Evolutionary conservation across 2,888 invertebrate genomes (phyloP), one percentile per base, ranked within the genome.

Genomic region (Nymphalis polychloros): DNA sequence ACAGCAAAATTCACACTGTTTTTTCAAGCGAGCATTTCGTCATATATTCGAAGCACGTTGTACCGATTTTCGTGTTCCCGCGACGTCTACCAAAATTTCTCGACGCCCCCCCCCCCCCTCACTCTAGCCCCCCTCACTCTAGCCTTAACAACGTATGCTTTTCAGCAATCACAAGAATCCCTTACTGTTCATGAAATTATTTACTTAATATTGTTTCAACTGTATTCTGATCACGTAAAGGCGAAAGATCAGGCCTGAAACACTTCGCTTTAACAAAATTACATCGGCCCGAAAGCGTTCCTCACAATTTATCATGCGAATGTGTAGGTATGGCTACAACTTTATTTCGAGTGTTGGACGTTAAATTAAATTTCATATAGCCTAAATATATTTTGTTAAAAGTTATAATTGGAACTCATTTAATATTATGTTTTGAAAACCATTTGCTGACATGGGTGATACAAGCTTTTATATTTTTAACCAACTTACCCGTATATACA

Each of bases 21-120:
- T 68, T 71, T 65, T 53, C 53, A 52, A 47, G 67, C 63, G 66
- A 64, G 62, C 59, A 66, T 49, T 57, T 46, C 52, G 63, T 64
- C 63, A 27, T 59, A 48, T 67, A 86, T 85, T 85, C 87, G 16
- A 27, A 64, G 77, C 89, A 88, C 89, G 88, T 84, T 71, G 73
- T 71, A 75, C 74, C 86, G 84, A 87, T 88, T 87, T 86, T 86
- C 84, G 82, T 84, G 83, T 84, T 84, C 80, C 81, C 81, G 80
- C 68, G 78, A 73, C 72, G 77, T 79, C 79, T 78, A 75, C 76
- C 77, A 76, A 84, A 31, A 84, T 83, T 82, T 41, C 13, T 41
- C 35, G 7, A 8, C 35, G 4, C 79, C 83, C 82, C 81, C 83
- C n/a, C n/a, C n/a, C n/a, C n/a, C 81, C 81, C 82, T 81, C 78